Evolutionary conservation across 2,797 vertebrate genomes (phyloP).

Genomic region (Chloroceryle inda): DNA sequence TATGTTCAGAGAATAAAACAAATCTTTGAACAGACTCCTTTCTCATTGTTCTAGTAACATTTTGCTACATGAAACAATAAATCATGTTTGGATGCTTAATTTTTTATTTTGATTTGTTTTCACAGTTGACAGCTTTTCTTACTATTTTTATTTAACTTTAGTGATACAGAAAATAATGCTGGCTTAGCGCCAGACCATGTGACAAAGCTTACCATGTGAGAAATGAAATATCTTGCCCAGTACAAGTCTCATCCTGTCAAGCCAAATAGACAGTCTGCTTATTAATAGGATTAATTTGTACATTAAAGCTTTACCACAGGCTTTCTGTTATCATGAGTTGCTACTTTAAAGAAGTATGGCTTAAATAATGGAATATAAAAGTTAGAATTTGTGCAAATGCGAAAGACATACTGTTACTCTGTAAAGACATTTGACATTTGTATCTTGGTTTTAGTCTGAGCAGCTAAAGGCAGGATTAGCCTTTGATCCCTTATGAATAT

Average conservation of each 20-base stretch:
- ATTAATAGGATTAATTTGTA: constrained; percentile 43
- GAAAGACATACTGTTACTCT: background rate
- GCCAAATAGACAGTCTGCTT: background rate
- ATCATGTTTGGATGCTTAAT: background rate
- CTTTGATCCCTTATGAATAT: constrained; percentile 39
- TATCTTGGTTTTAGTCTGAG: background rate
- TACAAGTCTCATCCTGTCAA: constrained; percentile 3
- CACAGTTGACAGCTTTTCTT: constrained; percentile 13
- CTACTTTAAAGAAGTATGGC: background rate
- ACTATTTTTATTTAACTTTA: constrained; percentile 27
- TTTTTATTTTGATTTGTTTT: constrained; percentile 32
- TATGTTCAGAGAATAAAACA: background rate
- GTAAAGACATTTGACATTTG: constrained; percentile 36
- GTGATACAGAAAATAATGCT: background rate
- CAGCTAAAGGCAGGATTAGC: constrained; percentile 43
- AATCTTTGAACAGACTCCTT: background rate
- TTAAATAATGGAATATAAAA: constrained; percentile 1
- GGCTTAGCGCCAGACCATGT: background rate
- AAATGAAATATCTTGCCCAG: background rate
- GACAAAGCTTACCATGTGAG: constrained; percentile 3
- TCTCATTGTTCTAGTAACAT: background rate
- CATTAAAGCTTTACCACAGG: background rate
- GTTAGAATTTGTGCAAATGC: background rate
- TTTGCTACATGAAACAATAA: background rate
- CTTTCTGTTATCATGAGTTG: background rate